A percentile compares a stretch with the other conserved stretches of the same genome.
phyloP scores from a whole-genome alignment of 92 coral and sea anemone genomes.

The Porites divaricata region DNA sequence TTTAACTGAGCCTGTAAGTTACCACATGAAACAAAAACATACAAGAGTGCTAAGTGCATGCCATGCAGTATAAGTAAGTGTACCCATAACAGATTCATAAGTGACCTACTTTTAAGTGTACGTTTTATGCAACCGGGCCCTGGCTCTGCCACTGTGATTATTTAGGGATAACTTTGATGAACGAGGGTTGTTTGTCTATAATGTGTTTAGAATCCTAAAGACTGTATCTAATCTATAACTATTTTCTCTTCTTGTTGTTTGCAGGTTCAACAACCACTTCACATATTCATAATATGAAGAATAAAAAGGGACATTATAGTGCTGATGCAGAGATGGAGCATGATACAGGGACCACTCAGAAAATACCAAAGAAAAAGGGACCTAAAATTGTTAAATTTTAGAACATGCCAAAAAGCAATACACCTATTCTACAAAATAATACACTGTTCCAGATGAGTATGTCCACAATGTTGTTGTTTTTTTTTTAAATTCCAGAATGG shows the following conservation, averaged over 20 bases:
- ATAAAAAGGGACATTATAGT: slow-evolving; percentile 49
- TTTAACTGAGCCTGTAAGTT: no score
- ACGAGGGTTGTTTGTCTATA: no score
- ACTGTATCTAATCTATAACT: not conserved
- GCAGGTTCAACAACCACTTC: slow-evolving; percentile 12
- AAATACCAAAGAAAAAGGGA: slow-evolving; percentile 32
- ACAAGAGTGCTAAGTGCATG: no score
- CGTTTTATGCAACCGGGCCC: no score
- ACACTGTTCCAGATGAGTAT: not conserved
- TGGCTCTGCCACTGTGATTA: no score
- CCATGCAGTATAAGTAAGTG: no score
- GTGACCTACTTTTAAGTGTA: no score
- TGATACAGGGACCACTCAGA: slow-evolving; percentile 8
- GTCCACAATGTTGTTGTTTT: not conserved
- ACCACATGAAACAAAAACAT: no score
- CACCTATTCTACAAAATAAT: not conserved
- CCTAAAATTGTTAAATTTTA: slow-evolving; percentile 61
- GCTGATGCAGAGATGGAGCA: slow-evolving; percentile 73
- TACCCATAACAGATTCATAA: no score
- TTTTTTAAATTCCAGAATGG: no score
- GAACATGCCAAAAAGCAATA: not conserved
- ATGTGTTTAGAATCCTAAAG: no score
- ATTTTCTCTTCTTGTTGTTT: not conserved
- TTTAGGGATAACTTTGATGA: no score
- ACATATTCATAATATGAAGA: slow-evolving; percentile 13